Evolutionary conservation across 2,113 vertebrate genomes (phyloP), one percentile per base, ranked within the genome.

Genomic region (Paratilapia polleni): DNA sequence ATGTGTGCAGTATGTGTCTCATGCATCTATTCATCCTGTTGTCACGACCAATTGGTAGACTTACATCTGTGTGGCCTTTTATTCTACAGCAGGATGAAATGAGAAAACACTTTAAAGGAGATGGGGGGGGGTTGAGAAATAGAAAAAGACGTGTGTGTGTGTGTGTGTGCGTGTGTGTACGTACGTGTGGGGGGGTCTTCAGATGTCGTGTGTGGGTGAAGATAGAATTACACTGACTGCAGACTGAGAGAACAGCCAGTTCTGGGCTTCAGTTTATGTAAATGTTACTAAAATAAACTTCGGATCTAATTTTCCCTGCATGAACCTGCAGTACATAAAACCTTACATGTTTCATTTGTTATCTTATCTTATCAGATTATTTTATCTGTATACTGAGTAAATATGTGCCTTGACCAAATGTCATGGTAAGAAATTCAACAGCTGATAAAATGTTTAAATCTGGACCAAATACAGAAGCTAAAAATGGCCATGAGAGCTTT

Each of bases 171-270:
- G 19, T 73, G 28, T 73, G 66, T 6, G 6, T 43, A 2, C 52
- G 66, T 26, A 17, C 31, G 43, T 9, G 60, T 47, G 28, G 6
- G 56, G 38, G 62, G 31, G 47, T 73, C 68, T 52, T 73, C 68
- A 73, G 47, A 73, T 54, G 84, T 83, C 56, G 8, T 84, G 83
- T 80, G 85, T 87, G 85, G 82, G 88, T 77, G 80, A 80, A 57
- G 20, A 22, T 61, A 66, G 60, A 76, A 81, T 80, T 64, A 17
- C 43, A 59, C 56, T 79, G 2, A 82, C 38, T 52, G 78, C 76
- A 76, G 26, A 64, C 24, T 26, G 76, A 77, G n/a, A 83, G 76
- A 83, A 83, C 62, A 78, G 49, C 12, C 31, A 34, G 34, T 26
- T 75, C 59, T 36, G 4, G 26, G 62, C 74, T 68, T 54, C 68